Conservation (phyloP, 2,113 vertebrate species). For the Dendropsophus ebraccatus region DNA sequence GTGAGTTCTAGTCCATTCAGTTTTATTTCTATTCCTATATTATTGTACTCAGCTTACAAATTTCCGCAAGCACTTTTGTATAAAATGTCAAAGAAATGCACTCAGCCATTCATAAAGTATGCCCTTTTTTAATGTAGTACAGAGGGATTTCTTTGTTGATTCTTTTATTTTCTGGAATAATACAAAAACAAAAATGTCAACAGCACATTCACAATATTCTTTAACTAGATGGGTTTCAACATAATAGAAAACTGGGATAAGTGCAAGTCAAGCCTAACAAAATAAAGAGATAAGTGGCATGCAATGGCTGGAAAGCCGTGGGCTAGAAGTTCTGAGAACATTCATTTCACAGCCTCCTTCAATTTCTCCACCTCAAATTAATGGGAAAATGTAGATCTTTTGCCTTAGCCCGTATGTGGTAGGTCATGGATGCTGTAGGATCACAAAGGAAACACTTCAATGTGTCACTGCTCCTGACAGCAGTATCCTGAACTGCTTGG, state of each 20-base stretch:
- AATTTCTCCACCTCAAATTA: constrained; percentile 65
- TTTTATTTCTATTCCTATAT: constrained; percentile 30
- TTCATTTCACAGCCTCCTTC: constrained; percentile 47
- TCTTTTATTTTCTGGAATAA: constrained; percentile 39
- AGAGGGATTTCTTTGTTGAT: constrained; percentile 33
- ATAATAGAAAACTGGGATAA: constrained; percentile 48
- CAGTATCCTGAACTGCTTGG: constrained; percentile 64
- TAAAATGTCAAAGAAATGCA: constrained; percentile 50
- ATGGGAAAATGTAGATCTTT: constrained; percentile 69
- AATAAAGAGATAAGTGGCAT: constrained; percentile 51
- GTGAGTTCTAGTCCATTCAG: constrained; percentile 1
- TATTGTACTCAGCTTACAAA: constrained; percentile 14
- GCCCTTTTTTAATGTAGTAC: constrained; percentile 36
- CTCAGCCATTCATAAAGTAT: constrained; percentile 50
- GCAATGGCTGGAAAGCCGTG: constrained; percentile 34
- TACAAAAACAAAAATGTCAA: constrained; percentile 46
- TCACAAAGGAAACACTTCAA: constrained; percentile 67
- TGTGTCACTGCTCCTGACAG: constrained; percentile 65
- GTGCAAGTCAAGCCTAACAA: constrained; percentile 39
- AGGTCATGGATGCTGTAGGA: constrained; percentile 62
- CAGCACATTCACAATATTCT: constrained; percentile 43
- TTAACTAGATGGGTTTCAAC: constrained; percentile 33
- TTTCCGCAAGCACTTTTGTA: constrained; percentile 43
- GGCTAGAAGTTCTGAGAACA: constrained; percentile 46
- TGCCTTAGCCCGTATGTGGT: constrained; percentile 66